Evolutionary conservation across 2,113 vertebrate genomes (phyloP), one percentile per base, ranked within the genome.

Genomic region (Phaethornis superciliosus): DNA sequence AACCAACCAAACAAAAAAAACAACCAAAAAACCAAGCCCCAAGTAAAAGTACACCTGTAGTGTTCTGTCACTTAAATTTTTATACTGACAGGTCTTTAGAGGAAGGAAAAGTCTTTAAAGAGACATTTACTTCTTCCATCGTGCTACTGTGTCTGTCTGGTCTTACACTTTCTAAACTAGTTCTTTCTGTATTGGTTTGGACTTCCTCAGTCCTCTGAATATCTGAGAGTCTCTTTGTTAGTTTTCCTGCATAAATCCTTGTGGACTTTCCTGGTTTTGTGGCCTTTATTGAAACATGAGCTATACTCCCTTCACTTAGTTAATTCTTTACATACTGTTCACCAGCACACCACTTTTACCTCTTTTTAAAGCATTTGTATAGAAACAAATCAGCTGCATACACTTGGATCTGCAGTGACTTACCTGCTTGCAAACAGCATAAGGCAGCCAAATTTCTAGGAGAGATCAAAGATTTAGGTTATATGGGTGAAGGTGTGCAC

Each of bases 391-490:
- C 60, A 67, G 37, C 37, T 81, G 83, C 80, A 84, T 88, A 64
- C 49, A 70, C 90, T 94, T 85, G 35, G 54, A 27, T 63, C 44
- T 78, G 13, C 49, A 63, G 32, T 64, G 82, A 67, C 5, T 5
- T 67, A 33, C 49, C 40, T 89, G 60, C 76, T 93, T 85, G 80
- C 79, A 71, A 74, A 75, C 20, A 90, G 52, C 86, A 46, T 63
- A 95, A 82, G 71, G 89, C 82, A 94, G 56, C 22, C 9, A n/a
- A 52, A 75, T 91, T 74, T 90, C 40, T 74, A 21, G 13, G 28
- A 12, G 60, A 93, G 85, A 95, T 96, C 92, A 94, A 93, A 96
- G 90, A 90, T 46, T 19, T 47, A 19, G 47, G 55, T 88, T 90
- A 88, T 0, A 0, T 81, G 56, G 44, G 47, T 78, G 88, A 90